A percentile compares a stretch with the other conserved stretches of the same genome.
Conservation (phyloP, 2,888 invertebrate genomes). For the Trissolcus japonicus region DNA sequence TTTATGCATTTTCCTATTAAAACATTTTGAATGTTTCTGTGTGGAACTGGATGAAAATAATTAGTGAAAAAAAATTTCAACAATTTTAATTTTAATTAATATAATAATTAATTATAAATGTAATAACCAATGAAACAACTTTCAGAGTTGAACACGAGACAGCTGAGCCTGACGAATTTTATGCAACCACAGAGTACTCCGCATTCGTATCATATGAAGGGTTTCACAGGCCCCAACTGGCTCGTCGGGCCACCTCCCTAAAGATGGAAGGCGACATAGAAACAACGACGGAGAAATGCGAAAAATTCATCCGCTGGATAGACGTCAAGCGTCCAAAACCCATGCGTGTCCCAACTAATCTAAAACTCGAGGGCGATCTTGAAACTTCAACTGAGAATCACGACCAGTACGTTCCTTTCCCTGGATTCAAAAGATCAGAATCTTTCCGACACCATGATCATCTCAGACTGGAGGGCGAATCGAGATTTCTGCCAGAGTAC, state of each 20-base stretch:
- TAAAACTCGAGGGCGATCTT: slow-evolving; percentile 78
- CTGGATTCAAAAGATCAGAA: slow-evolving; percentile 75
- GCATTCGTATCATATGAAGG: slow-evolving; percentile 77
- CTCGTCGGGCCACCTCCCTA: slow-evolving; percentile 76
- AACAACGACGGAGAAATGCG: slow-evolving; percentile 77
- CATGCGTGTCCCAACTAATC: slow-evolving; percentile 74
- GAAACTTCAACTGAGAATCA: slow-evolving; percentile 76
- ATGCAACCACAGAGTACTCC: slow-evolving; percentile 76
- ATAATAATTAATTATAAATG: neutral
- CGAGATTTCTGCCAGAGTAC: slow-evolving; percentile 76
- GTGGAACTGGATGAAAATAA: no score
- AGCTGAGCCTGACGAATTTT: slow-evolving; percentile 68
- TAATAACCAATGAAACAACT: neutral
- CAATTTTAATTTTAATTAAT: no score
- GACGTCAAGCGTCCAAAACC: slow-evolving; percentile 75
- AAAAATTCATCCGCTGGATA: slow-evolving; percentile 73
- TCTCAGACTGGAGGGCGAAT: slow-evolving; percentile 77
- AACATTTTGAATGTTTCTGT: no score
- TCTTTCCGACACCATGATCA: slow-evolving; percentile 75
- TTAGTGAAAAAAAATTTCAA: no score
- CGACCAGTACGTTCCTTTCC: slow-evolving; percentile 75
- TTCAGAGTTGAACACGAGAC: slow-evolving; percentile 64
- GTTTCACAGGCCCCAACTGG: slow-evolving; percentile 74
- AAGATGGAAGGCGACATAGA: slow-evolving; percentile 78
- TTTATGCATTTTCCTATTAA: no score